Evolutionary conservation across 2,888 invertebrate genomes (phyloP).

Genomic region (Gerris lacustris): DNA sequence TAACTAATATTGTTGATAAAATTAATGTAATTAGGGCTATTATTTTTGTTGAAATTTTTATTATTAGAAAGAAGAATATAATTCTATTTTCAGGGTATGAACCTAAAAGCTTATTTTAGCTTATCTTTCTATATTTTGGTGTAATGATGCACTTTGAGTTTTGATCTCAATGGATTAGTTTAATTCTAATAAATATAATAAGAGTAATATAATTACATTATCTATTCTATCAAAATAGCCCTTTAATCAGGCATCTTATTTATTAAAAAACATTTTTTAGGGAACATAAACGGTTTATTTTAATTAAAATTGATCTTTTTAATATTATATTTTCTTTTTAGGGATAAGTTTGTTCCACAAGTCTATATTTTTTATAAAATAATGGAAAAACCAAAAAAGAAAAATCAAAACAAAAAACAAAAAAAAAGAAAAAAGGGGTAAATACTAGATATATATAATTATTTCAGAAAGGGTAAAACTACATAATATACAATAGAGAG

Average conservation of each 20-base stretch:
- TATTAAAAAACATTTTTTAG: too few species aligned
- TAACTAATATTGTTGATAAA: constrained; percentile 40
- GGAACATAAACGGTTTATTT: too few species aligned
- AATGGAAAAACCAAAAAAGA: too few species aligned
- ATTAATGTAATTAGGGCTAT: constrained; percentile 44
- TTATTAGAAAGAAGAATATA: constrained; percentile 44
- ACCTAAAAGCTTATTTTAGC: constrained; percentile 14
- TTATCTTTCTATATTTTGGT: constrained; percentile 43
- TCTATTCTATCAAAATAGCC: constrained; percentile 10
- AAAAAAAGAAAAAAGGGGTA: too few species aligned
- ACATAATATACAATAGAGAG: too few species aligned
- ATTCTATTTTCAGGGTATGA: constrained; percentile 12
- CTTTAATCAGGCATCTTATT: constrained; percentile 11
- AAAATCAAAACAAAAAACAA: too few species aligned
- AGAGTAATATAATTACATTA: constrained; percentile 6
- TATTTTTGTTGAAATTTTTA: constrained; percentile 38
- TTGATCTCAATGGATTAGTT: constrained; percentile 49
- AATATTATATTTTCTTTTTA: too few species aligned
- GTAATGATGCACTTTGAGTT: constrained; percentile 49
- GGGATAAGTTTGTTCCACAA: too few species aligned
- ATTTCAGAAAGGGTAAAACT: too few species aligned
- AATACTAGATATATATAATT: too few species aligned
- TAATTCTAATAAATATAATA: constrained; percentile 40
- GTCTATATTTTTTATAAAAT: too few species aligned
- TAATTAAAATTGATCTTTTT: too few species aligned